phyloP scores from a whole-genome alignment of 2,888 invertebrate genomes.

The Acronicta leporina region DNA sequence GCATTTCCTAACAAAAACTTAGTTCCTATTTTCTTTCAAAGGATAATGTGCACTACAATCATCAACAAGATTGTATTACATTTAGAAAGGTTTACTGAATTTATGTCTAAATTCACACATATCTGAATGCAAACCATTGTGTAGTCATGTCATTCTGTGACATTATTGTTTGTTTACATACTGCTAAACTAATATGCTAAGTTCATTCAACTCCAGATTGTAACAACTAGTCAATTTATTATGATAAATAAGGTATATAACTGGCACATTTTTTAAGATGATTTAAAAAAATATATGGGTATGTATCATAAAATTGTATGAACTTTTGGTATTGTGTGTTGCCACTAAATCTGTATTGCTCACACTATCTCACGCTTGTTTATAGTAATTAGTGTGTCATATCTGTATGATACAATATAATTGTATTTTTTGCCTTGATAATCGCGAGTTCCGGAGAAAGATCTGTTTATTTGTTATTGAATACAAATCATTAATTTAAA shows the following conservation, averaged over 20 bases:
- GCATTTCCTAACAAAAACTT: too few species aligned
- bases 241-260: conserved; percentile 21
- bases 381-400: conserved; percentile 8
- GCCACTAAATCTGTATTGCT: conserved; percentile 5
- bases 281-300: conserved; percentile 10
- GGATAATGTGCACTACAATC: background rate
- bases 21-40: too few species aligned
- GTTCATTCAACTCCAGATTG: conserved; percentile 55
- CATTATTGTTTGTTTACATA: conserved; percentile 53
- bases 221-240: conserved; percentile 15
- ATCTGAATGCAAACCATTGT: conserved; percentile 18
- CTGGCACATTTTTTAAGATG: background rate
- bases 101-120: conserved; percentile 20
- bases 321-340: background rate
- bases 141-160: conserved; percentile 24
- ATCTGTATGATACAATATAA: conserved; percentile 7
- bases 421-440: background rate
- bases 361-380: conserved; percentile 14
- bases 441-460: background rate
- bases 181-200: conserved; percentile 36
- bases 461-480: background rate
- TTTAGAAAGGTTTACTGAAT: background rate
- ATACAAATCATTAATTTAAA: background rate
- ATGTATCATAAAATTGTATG: background rate
- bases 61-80: conserved; percentile 5